Evolutionary conservation across 2,113 vertebrate species (phyloP).

Genomic region (Lycaon pictus): DNA sequence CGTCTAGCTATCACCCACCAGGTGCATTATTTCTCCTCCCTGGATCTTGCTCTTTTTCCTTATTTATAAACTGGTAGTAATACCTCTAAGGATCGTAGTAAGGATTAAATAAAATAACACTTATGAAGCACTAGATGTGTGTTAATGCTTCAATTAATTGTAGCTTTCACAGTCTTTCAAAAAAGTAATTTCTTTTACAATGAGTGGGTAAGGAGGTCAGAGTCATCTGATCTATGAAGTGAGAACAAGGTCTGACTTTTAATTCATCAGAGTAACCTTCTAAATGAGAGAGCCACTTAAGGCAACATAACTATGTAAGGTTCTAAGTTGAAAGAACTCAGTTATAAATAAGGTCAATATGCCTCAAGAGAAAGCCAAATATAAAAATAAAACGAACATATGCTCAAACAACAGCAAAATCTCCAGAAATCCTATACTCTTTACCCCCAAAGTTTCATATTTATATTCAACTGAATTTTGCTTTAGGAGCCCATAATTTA

Average conservation of each 20-base stretch:
- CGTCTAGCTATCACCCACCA: not conserved
- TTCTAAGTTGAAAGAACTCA: conserved; percentile 49
- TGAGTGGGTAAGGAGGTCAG: not conserved
- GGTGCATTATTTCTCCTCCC: not conserved
- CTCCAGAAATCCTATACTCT: conserved; percentile 40
- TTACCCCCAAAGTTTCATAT: conserved; percentile 20
- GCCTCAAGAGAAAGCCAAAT: conserved; percentile 40
- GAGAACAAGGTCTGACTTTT: conserved; percentile 56
- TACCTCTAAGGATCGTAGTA: not conserved
- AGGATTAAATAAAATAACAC: conserved; percentile 52
- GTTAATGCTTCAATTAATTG: not conserved
- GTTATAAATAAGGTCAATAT: conserved; percentile 48
- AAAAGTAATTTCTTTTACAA: conserved; percentile 44
- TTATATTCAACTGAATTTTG: conserved; percentile 43
- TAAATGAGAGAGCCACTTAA: conserved; percentile 38
- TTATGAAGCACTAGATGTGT: not conserved
- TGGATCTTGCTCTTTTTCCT: not conserved
- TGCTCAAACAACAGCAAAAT: not conserved
- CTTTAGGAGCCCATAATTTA: not conserved
- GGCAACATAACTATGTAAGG: conserved; percentile 38
- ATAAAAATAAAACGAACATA: conserved; percentile 43
- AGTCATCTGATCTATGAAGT: conserved; percentile 41
- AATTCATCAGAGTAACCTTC: conserved; percentile 57
- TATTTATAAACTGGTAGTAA: not conserved
- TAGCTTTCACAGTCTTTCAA: conserved; percentile 14